Base-by-base conservation (phyloP, 2,113 vertebrate genomes). In the Pluvialis apricaria region DNA sequence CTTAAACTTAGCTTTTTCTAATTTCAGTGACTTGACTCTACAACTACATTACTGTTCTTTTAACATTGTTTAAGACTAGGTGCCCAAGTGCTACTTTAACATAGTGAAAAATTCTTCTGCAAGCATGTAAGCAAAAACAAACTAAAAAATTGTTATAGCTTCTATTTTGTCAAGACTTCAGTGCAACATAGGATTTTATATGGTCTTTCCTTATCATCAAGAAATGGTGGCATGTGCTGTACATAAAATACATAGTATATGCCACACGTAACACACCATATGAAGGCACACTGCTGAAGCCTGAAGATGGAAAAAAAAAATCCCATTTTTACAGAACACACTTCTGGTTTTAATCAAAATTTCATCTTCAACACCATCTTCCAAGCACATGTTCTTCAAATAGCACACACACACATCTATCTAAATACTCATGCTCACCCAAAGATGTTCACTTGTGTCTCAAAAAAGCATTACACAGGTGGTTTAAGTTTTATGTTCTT, bases 71-170 rank as follows among this genome's bases (percentile, higher is more conserved):
- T n/a, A 57, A 62, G 34, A 62, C 15, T 19, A 20, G 32, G 5
- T 47, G 7, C 18, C 70, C 22, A 81, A 28, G 10, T 29, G 25
- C 22, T 73, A 10, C n/a, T 73, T 80, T 4, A 80, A 29, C 14
- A 26, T 4, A 44, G 6, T 51, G n/a, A 47, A 52, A 86, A 88
- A 22, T 17, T 68, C 15, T 86, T 82, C 54, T 38, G 22, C 22
- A 60, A 76, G n/a, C 13, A 57, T 24, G 44, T 15, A 83, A 76
- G 38, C 21, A 66, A 82, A 77, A 75, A 10, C 2, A 44, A 65
- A 38, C 11, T 18, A 0, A 21, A 34, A n/a, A 13, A 4, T 4
- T 6, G 49, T 6, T 40, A 38, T 13, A 5, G 4, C 68, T 91
- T 65, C 36, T 45, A 19, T 76, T 86, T 88, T 80, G 8, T n/a